These are phyloP conservation scores for Pycnomerus fuliginosus DNA, from an alignment of 2,888 invertebrate genomes.

Conservation along the genomic window DNA sequence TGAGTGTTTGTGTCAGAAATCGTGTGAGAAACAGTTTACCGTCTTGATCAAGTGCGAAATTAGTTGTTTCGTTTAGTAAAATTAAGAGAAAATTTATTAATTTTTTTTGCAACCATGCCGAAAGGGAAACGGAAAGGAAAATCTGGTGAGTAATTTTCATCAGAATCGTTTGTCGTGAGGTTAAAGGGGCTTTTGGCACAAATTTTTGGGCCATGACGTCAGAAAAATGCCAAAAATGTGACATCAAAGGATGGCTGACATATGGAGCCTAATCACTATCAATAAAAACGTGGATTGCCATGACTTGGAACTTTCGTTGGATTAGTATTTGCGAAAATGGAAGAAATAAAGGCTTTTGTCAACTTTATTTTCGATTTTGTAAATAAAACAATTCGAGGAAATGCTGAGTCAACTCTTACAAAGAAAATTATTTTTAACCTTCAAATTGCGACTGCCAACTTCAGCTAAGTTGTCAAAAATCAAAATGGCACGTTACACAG, in stretches of 20 bases:
- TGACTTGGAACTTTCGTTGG: too few relatives aligned
- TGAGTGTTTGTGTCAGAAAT: conserved; percentile 69
- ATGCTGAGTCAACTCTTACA: too few relatives aligned
- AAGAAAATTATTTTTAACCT: too few relatives aligned
- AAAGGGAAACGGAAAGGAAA: conserved; percentile 76
- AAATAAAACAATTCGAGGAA: too few relatives aligned
- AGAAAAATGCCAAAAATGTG: conserved; percentile 12
- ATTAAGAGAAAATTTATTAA: conserved; percentile 49
- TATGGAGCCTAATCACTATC: neutral
- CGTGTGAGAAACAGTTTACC: conserved; percentile 74
- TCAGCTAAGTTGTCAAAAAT: too few relatives aligned
- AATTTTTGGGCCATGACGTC: conserved; percentile 5
- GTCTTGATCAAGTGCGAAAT: conserved; percentile 72
- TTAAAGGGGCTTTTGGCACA: conserved; percentile 1
- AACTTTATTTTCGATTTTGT: too few relatives aligned
- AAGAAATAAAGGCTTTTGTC: too few relatives aligned
- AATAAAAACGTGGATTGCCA: neutral
- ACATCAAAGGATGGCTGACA: conserved; percentile 4
- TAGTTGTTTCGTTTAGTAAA: conserved; percentile 59
- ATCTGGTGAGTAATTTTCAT: conserved; percentile 59
- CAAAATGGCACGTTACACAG: too few relatives aligned
- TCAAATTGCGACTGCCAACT: too few relatives aligned
- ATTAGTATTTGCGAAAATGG: too few relatives aligned
- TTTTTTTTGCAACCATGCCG: conserved; percentile 64
- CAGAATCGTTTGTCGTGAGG: neutral